Percentiles rank a stretch among this genome's conserved stretches.
These are phyloP conservation scores for Trichonephila inaurata DNA, from an alignment of 1,140 invertebrate genomes.

Conservation along the genomic window DNA sequence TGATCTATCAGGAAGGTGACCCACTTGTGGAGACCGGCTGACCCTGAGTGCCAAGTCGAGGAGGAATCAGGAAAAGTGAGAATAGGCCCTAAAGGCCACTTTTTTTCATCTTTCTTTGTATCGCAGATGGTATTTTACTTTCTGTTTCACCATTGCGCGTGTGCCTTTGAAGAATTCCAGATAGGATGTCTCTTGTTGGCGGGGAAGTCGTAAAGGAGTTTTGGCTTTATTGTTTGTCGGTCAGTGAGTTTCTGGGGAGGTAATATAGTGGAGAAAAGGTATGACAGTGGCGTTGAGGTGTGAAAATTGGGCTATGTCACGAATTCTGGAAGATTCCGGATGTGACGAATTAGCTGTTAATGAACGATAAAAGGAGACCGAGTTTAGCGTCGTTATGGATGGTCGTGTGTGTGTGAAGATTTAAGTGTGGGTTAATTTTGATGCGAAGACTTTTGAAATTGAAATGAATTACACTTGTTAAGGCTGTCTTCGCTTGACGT, in stretches of 20 bases:
- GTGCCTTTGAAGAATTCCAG: neutral
- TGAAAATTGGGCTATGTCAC: slow-evolving; percentile 10
- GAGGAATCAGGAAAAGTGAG: slow-evolving; percentile 63
- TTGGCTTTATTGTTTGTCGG: neutral
- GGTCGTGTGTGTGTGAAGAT: no score
- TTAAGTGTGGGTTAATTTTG: no score
- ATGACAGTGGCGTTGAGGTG: neutral
- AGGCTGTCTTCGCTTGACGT: no score
- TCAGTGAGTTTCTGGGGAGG: neutral
- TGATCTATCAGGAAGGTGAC: slow-evolving; percentile 54
- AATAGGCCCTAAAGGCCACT: slow-evolving; percentile 29
- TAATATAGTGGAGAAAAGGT: neutral
- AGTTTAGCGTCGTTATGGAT: no score
- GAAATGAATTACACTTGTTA: no score
- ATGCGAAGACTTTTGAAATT: no score
- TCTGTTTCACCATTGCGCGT: slow-evolving; percentile 28
- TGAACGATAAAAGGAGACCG: neutral
- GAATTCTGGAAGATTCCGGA: neutral
- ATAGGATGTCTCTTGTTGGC: neutral
- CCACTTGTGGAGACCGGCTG: slow-evolving; percentile 52
- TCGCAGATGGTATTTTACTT: neutral
- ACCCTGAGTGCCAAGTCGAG: slow-evolving; percentile 49
- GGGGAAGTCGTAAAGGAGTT: neutral
- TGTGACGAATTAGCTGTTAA: neutral
- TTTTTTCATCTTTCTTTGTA: neutral